A percentile compares a stretch with the other conserved stretches of the same genome.
These are phyloP conservation scores for Pelmatolapia mariae DNA, from an alignment of 2,113 vertebrate species.

Conservation along the genomic window DNA sequence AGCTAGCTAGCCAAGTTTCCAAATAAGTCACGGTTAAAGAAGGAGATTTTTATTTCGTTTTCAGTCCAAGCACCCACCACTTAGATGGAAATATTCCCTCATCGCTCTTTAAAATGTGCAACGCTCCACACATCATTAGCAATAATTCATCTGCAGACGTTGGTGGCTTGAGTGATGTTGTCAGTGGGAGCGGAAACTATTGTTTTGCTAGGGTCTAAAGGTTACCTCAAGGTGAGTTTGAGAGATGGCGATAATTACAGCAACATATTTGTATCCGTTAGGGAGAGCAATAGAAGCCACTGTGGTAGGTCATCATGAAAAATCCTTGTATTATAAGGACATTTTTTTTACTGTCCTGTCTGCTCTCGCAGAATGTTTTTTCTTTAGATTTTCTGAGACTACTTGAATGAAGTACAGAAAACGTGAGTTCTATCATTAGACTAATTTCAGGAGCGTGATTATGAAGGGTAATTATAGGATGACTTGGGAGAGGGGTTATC, in stretches of 20 bases:
- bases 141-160: background rate
- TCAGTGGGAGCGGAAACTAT: background rate
- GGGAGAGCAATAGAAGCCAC: background rate
- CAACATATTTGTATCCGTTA: background rate
- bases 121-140: background rate
- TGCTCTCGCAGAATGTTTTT: background rate
- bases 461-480: conserved; percentile 38
- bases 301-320: background rate
- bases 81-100: conserved; percentile 16
- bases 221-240: conserved; percentile 35
- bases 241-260: background rate
- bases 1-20: conserved; percentile 4
- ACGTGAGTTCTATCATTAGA: conserved; percentile 14
- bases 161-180: background rate
- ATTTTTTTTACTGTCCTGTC: background rate
- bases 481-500: conserved; percentile 36
- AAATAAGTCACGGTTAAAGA: conserved; percentile 18
- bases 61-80: background rate
- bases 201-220: background rate
- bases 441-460: conserved; percentile 38
- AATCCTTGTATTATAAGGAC: background rate
- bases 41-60: conserved; percentile 24
- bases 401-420: conserved; percentile 8
- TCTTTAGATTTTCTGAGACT: conserved; percentile 1
- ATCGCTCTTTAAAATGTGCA: conserved; percentile 11